Evolutionary conservation across 2,113 vertebrate species (phyloP), one percentile per base, ranked within the genome.

Genomic region (Delphinapterus leucas): DNA sequence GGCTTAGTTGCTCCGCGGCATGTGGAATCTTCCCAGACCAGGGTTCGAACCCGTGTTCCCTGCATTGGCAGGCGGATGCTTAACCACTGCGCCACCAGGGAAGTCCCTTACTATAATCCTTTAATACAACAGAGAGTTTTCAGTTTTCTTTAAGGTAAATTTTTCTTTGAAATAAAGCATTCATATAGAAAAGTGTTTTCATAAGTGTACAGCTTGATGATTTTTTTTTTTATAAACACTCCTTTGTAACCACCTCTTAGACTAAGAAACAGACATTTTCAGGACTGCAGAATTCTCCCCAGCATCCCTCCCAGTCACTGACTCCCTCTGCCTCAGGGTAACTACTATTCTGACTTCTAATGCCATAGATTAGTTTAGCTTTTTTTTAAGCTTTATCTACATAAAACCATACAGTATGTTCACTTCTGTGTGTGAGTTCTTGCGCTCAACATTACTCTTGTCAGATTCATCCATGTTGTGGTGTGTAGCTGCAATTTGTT

Each of bases 111-210:
- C 23, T 49, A 6, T 82, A 73, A 55, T 74, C 53, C 31, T 96
- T 93, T 88, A 85, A 88, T 63, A 76, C 1, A 91, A 23, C 11
- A 65, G 3, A 26, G 6, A 65, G 3, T 65, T 91, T 80, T 88
- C 61, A 95, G 23, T 47, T 86, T 88, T 76, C 87, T 70, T 68
- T 76, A 91, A 82, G 47, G 18, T 65, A 83, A 68, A n/a, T 41
- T 94, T 89, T 33, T 88, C 65, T 60, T 82, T 71, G 47, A 88
- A 93, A 84, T 81, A 86, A 95, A 88, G 23, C 47, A 70, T 58
- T 60, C 23, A 4, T 85, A 44, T 68, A 74, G 88, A 86, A 95
- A 86, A 71, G 25, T 71, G 20, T 93, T 91, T 65, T 31, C 53
- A 10, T 84, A 88, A 73, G 10, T 60, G 1, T 74, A 14, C 6